Evolutionary conservation across 2,113 vertebrate genomes (phyloP).

Genomic region (Anhinga anhinga): DNA sequence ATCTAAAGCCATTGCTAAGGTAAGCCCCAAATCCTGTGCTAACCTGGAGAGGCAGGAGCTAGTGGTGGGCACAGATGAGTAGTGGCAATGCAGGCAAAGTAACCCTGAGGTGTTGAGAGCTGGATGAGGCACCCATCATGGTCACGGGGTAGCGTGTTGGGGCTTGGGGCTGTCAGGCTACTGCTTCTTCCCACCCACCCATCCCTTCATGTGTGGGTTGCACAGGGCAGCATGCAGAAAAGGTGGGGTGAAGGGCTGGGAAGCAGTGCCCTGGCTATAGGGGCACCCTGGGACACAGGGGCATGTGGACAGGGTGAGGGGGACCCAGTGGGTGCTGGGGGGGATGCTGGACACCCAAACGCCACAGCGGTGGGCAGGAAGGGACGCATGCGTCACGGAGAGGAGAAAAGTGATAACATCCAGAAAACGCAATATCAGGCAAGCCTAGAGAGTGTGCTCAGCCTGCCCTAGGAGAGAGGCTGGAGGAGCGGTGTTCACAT

Average conservation of each 20-base stretch:
- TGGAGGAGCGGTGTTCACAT: neutral
- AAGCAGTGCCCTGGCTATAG: neutral
- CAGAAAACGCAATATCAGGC: neutral
- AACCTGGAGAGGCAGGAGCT: neutral
- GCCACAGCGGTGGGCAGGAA: neutral
- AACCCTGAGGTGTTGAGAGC: neutral
- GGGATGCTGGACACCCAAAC: neutral
- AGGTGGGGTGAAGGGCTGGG: neutral
- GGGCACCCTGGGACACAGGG: neutral
- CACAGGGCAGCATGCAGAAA: neutral
- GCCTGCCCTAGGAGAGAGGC: neutral
- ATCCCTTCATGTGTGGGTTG: neutral
- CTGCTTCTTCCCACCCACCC: neutral
- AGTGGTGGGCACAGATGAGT: neutral
- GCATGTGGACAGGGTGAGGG: neutral
- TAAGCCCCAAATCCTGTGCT: neutral
- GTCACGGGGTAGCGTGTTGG: neutral
- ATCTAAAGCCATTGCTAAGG: neutral
- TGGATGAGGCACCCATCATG: neutral
- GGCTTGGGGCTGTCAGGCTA: neutral
- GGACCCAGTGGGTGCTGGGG: rapidly evolving
- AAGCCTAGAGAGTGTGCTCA: rapidly evolving
- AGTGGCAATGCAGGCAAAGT: neutral
- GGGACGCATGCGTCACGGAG: rapidly evolving
- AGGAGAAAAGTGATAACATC: neutral